These are phyloP conservation scores for Parambassis ranga DNA, from an alignment of 2,797 vertebrate species.

Conservation along the genomic window DNA sequence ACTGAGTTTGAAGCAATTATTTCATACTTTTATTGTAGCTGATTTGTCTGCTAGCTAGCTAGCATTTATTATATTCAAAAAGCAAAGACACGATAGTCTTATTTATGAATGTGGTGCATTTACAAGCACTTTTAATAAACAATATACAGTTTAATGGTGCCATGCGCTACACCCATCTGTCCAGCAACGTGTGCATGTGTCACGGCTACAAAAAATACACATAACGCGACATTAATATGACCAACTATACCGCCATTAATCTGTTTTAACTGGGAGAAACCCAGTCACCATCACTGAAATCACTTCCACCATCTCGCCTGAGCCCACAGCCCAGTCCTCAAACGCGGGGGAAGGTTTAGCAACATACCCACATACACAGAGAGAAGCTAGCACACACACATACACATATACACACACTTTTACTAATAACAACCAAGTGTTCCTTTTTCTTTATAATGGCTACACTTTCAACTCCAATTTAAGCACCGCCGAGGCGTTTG, in stretches of 20 bases:
- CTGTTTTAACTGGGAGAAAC: background rate
- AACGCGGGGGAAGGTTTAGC: slow-evolving; percentile 55
- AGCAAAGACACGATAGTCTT: no score
- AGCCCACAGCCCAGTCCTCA: slow-evolving; percentile 37
- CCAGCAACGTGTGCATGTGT: background rate
- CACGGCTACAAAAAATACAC: background rate
- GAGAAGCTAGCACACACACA: slow-evolving; percentile 29
- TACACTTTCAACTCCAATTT: background rate
- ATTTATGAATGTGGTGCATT: no score
- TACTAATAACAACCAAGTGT: slow-evolving; percentile 25
- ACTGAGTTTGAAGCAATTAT: background rate
- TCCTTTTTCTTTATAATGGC: no score
- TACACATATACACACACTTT: slow-evolving; percentile 36
- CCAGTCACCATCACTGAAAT: slow-evolving; percentile 30
- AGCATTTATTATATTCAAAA: no score
- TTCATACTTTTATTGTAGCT: no score
- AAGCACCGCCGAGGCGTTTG: slow-evolving; percentile 3
- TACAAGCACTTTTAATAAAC: background rate
- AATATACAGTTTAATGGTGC: background rate
- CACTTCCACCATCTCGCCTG: slow-evolving; percentile 45
- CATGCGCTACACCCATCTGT: slow-evolving; percentile 17
- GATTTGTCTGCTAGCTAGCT: no score
- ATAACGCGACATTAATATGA: background rate
- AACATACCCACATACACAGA: slow-evolving; percentile 12
- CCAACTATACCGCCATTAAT: background rate